Conservation (phyloP, 2,888 invertebrate genomes). For the Trachelus stipa region DNA sequence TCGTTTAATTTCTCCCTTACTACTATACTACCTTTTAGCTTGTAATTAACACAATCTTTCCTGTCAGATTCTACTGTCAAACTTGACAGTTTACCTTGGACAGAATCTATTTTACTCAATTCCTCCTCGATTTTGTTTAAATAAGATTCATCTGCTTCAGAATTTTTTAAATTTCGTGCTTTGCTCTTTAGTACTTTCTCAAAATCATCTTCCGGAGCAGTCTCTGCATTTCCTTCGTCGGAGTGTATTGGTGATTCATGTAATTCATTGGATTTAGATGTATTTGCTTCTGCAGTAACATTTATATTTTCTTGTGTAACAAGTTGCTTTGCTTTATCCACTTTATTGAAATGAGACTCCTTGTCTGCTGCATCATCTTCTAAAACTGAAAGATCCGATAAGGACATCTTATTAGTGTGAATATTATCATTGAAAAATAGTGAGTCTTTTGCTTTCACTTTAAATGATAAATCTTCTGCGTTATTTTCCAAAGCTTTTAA, state of each 20-base stretch:
- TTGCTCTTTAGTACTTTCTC: neutral
- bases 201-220: neutral
- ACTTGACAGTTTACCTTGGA: neutral
- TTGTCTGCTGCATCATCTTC: neutral
- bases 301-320: neutral
- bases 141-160: neutral
- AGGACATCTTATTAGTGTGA: neutral
- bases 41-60: slow-evolving; percentile 11
- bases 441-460: neutral
- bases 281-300: neutral
- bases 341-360: neutral
- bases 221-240: neutral
- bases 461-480: neutral
- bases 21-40: neutral
- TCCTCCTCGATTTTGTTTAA: neutral
- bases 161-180: neutral
- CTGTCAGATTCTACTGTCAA: neutral
- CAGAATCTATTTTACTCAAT: neutral
- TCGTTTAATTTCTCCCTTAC: neutral
- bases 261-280: neutral
- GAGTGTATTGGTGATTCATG: neutral
- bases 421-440: neutral
- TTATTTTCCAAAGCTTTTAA: slow-evolving; percentile 26
- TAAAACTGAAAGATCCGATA: neutral
- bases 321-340: neutral